A percentile compares a stretch with the other conserved stretches of the same genome.
Evolutionary conservation across 1,140 invertebrate genomes (phyloP).

Genomic region (Bicyclus anynana): DNA sequence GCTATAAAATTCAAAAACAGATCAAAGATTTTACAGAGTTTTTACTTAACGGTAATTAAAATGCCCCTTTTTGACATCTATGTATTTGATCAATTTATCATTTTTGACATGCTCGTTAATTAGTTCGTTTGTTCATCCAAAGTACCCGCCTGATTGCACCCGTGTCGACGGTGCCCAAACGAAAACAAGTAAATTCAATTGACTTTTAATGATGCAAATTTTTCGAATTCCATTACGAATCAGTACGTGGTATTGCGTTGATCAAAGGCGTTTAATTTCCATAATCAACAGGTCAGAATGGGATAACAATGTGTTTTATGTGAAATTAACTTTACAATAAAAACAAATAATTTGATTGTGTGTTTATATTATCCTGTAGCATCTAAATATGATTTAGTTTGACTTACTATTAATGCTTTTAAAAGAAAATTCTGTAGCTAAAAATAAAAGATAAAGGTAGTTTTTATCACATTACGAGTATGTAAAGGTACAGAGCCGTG

Average conservation of each 20-base stretch:
- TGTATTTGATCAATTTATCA: neutral
- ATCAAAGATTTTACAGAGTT: no score
- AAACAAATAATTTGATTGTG: no score
- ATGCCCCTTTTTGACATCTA: neutral
- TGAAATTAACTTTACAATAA: neutral
- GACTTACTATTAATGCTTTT: no score
- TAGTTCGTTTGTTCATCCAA: constrained; percentile 5
- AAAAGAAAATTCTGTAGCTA: no score
- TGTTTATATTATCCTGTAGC: no score
- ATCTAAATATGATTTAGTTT: no score
- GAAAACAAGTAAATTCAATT: constrained; percentile 65
- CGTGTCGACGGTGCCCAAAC: constrained; percentile 22
- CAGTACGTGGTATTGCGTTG: constrained; percentile 35
- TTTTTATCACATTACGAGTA: no score
- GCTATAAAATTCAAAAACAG: no score
- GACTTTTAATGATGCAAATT: constrained; percentile 65
- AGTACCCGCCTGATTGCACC: constrained; percentile 16
- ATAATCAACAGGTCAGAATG: constrained; percentile 43
- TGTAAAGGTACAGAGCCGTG: no score
- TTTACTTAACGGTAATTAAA: no score
- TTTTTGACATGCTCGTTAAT: neutral
- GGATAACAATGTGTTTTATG: constrained; percentile 12
- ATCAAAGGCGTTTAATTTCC: constrained; percentile 60
- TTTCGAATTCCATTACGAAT: constrained; percentile 57
- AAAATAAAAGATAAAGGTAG: no score